Percentiles rank a stretch among this genome's conserved stretches.
phyloP scores from a whole-genome alignment of 2,888 invertebrate species.

The Drosophila leonis region DNA sequence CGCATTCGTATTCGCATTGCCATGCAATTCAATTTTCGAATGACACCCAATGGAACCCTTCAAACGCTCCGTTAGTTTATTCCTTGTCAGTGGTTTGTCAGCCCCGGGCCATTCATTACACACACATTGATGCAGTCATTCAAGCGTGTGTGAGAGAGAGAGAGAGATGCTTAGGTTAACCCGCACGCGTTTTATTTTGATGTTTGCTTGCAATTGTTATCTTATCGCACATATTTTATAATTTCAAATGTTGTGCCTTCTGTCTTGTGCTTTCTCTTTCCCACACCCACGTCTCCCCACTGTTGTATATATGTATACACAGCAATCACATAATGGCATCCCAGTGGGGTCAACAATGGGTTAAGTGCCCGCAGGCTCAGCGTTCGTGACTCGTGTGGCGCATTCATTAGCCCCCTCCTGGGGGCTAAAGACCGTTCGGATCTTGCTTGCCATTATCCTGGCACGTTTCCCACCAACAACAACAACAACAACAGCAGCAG shows the following conservation, averaged over 20 bases:
- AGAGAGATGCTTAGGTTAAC: not conserved
- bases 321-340: conserved; percentile 33
- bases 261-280: conserved; percentile 6
- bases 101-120: conserved; percentile 20
- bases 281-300: too few relatives aligned
- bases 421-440: conserved; percentile 21
- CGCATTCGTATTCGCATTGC: conserved; percentile 20
- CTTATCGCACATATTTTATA: conserved; percentile 51
- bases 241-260: conserved; percentile 40
- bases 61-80: conserved; percentile 45
- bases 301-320: not conserved
- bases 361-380: conserved; percentile 58
- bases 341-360: conserved; percentile 58
- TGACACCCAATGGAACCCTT: conserved; percentile 38
- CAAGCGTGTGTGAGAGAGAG: not conserved
- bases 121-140: conserved; percentile 9
- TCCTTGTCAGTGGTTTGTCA: conserved; percentile 41
- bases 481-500: conserved; percentile 5
- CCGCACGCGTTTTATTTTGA: conserved; percentile 23
- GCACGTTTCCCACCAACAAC: conserved; percentile 46
- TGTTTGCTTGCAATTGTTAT: conserved; percentile 33
- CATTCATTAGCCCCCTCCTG: conserved; percentile 56
- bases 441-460: conserved; percentile 46
- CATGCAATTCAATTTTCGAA: conserved; percentile 53
- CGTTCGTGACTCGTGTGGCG: conserved; percentile 51